Base-by-base conservation (phyloP, 1,140 invertebrate species). In the Drosophila mauritiana region DNA sequence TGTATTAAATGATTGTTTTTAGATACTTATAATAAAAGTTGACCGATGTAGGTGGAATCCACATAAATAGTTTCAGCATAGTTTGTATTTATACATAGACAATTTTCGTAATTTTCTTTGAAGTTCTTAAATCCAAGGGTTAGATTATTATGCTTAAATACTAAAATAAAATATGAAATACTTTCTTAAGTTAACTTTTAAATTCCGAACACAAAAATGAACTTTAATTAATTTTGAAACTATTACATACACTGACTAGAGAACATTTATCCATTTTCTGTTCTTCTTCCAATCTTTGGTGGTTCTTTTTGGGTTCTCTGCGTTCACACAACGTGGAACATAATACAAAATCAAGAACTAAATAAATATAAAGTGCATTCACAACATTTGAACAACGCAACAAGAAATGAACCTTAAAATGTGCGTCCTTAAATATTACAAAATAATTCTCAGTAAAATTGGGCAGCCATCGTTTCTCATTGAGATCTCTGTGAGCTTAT, bases 191-290 rank as follows among this genome's bases (percentile, higher is more conserved):
- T 40, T 43, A 51, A 82, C 70, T 58, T 31, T 22, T 51, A 36
- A 56, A 57, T 57, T 43, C 65, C 46, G 5, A 64, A 67, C 62
- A 81, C 13, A 40, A 57, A 45, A 49, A n/a, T 39, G 20, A 53
- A 40, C 37, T 39, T 57, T 25, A 73, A 39, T 46, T n/a, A 73
- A 53, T 40, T 54, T 68, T 11, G 7, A 22, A 39, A 64, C 58
- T 79, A 49, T 58, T 20, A 54, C 43, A 76, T 59, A 55, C 48
- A 76, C 76, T 79, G 80, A 83, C 81, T 83, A 83, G 80, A 83
- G 22, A 39, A 62, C 22, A 62, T 54, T 53, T 57, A 11, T 7
- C 17, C 43, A 11, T 11, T 69, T 15, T 8, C 27, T 31, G 17
- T 31, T 43, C n/a, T 39, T 15, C 31, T 37, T 56, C 45, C 34